Conservation (phyloP, 2,113 vertebrate species). For the Trematomus loennbergii region DNA sequence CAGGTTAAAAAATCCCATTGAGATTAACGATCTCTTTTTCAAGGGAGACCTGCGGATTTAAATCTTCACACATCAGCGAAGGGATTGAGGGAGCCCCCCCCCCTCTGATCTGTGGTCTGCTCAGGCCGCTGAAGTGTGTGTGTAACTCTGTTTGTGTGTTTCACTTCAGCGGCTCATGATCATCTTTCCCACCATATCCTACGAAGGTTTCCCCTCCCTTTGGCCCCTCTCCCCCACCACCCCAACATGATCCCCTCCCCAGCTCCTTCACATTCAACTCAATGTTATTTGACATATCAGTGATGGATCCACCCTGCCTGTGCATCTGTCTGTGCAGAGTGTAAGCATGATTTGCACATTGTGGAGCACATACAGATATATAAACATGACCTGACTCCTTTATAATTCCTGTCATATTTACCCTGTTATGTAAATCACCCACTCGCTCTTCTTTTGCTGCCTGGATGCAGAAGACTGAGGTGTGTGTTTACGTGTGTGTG, state of each 20-base stretch:
- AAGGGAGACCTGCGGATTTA: no score
- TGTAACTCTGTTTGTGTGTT: slow-evolving; percentile 1
- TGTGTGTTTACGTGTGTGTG: slow-evolving; percentile 44
- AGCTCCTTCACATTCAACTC: slow-evolving; percentile 23
- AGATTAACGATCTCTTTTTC: no score
- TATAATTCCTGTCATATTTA: slow-evolving; percentile 51
- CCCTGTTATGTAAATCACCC: slow-evolving; percentile 56
- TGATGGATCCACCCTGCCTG: slow-evolving; percentile 43
- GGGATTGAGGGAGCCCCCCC: slow-evolving; percentile 39
- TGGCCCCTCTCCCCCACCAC: slow-evolving; percentile 10
- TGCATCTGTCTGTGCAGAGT: slow-evolving; percentile 32
- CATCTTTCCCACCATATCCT: slow-evolving; percentile 23
- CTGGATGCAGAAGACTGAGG: slow-evolving; percentile 53
- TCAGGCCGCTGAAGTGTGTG: slow-evolving; percentile 21
- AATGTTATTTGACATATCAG: slow-evolving; percentile 39
- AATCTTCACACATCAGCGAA: slow-evolving; percentile 37
- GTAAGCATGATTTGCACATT: slow-evolving; percentile 13
- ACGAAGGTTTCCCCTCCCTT: slow-evolving; percentile 37
- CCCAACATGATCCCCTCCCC: slow-evolving; percentile 28
- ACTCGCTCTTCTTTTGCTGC: slow-evolving; percentile 32
- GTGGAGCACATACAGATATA: slow-evolving; percentile 31
- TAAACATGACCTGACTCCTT: slow-evolving; percentile 57
- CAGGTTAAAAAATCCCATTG: no score
- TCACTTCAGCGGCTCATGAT: slow-evolving; percentile 33
- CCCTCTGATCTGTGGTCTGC: slow-evolving; percentile 33